phyloP scores from a whole-genome alignment of 2,797 vertebrate species.

The Gambusia yucatana region DNA sequence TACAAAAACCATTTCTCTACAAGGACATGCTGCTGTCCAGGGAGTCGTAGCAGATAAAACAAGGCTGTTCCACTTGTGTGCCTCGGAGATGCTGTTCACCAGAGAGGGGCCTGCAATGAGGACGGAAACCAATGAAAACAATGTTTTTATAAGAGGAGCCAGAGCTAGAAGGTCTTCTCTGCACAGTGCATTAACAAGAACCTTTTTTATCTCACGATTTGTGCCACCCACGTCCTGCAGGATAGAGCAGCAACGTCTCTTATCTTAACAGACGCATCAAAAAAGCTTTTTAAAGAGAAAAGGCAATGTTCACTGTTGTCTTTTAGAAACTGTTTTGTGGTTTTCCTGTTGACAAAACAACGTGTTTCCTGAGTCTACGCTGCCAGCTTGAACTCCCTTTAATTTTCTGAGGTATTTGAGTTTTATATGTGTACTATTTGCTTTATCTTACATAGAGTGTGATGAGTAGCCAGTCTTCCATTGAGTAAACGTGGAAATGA shows the following conservation, averaged over 20 bases:
- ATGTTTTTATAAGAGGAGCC: slow-evolving; percentile 52
- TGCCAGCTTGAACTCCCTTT: slow-evolving; percentile 1
- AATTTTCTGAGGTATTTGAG: not conserved
- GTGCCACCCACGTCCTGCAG: not conserved
- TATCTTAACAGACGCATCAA: not conserved
- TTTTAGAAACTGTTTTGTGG: slow-evolving; percentile 51
- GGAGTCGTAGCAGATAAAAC: slow-evolving; percentile 59
- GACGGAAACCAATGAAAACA: slow-evolving; percentile 51
- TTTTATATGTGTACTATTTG: not conserved
- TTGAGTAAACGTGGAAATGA: not conserved
- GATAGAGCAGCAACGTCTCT: not conserved
- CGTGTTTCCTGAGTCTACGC: slow-evolving; percentile 40
- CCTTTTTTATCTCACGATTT: not conserved
- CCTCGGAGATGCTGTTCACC: slow-evolving; percentile 54
- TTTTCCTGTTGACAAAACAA: slow-evolving; percentile 69
- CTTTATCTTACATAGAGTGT: not conserved
- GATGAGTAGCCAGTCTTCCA: not conserved
- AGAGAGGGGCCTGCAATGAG: slow-evolving; percentile 57
- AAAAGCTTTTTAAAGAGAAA: slow-evolving; percentile 49
- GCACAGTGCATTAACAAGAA: not conserved
- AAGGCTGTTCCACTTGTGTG: slow-evolving; percentile 73
- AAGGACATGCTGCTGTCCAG: slow-evolving; percentile 56
- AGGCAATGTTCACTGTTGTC: slow-evolving; percentile 54
- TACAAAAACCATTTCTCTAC: slow-evolving; percentile 56
- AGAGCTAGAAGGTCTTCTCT: slow-evolving; percentile 4